Conservation (phyloP, 2,797 vertebrate species). For the Staurois parvus region DNA sequence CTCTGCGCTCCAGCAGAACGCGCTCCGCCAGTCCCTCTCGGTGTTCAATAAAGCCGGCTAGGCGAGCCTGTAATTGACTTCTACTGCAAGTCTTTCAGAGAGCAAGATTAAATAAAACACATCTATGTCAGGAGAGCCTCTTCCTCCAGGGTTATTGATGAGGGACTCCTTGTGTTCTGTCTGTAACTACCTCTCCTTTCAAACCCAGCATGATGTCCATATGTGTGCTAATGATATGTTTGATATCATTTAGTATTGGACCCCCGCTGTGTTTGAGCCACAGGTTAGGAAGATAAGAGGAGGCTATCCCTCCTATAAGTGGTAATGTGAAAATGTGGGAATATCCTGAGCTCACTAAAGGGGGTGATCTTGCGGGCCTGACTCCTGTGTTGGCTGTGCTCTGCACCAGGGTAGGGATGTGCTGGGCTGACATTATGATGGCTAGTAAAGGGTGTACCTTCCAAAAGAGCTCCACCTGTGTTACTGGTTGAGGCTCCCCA, state of each 20-base stretch:
- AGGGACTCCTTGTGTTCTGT: background rate
- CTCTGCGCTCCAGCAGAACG: slow-evolving; percentile 60
- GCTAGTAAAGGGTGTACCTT: too few species aligned
- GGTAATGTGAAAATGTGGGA: too few species aligned
- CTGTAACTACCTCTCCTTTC: background rate
- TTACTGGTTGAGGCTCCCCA: too few species aligned
- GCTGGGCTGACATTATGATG: too few species aligned
- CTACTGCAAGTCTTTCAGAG: slow-evolving; percentile 64
- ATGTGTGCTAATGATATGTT: background rate
- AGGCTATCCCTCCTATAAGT: too few species aligned
- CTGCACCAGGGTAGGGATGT: background rate
- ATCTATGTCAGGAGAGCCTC: slow-evolving; percentile 60
- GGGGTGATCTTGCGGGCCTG: too few species aligned
- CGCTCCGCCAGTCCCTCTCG: slow-evolving; percentile 47
- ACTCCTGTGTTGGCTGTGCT: background rate
- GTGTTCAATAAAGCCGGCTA: slow-evolving; percentile 67
- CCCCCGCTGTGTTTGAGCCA: background rate
- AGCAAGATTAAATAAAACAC: slow-evolving; percentile 63
- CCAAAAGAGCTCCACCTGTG: too few species aligned
- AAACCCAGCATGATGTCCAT: background rate
- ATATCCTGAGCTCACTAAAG: background rate
- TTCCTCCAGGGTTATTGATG: slow-evolving; percentile 51
- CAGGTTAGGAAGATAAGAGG: background rate
- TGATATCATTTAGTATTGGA: background rate
- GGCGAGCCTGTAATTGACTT: slow-evolving; percentile 61